These are phyloP conservation scores for Nezara viridula DNA, from an alignment of 2,888 invertebrate species.

Conservation along the genomic window DNA sequence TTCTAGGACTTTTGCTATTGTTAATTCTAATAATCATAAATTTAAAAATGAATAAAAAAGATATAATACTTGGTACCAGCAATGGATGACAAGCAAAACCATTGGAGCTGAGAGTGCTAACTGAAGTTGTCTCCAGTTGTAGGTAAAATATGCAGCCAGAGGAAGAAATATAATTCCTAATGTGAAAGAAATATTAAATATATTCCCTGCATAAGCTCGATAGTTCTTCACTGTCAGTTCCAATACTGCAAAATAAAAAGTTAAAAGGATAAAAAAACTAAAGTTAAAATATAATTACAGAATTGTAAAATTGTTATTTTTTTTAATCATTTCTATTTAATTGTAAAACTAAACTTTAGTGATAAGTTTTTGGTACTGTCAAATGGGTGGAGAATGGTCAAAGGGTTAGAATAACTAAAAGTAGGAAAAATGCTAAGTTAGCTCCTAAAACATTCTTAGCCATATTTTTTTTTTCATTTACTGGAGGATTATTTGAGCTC, in stretches of 20 bases:
- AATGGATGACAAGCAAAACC: background rate
- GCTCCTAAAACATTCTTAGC: no score
- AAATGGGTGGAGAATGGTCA: no score
- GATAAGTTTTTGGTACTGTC: no score
- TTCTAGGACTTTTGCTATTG: background rate
- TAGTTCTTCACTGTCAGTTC: constrained; percentile 22
- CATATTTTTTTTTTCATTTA: no score
- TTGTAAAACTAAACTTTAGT: no score
- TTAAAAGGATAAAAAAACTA: background rate
- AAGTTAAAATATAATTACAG: no score
- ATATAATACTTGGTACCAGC: background rate
- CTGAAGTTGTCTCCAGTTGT: constrained; percentile 20
- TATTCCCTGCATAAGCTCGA: background rate
- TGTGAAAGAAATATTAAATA: background rate
- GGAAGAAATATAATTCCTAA: constrained; percentile 10
- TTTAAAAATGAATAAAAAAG: background rate
- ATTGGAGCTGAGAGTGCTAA: background rate
- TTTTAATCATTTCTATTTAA: no score
- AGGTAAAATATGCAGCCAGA: background rate
- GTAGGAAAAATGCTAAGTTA: no score
- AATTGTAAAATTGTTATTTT: no score
- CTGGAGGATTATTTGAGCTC: no score
- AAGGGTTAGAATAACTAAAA: no score
- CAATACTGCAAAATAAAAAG: background rate
- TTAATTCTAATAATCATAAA: background rate